Evolutionary conservation across 1,140 invertebrate genomes (phyloP).

Genomic region (Anoplophora glabripennis): DNA sequence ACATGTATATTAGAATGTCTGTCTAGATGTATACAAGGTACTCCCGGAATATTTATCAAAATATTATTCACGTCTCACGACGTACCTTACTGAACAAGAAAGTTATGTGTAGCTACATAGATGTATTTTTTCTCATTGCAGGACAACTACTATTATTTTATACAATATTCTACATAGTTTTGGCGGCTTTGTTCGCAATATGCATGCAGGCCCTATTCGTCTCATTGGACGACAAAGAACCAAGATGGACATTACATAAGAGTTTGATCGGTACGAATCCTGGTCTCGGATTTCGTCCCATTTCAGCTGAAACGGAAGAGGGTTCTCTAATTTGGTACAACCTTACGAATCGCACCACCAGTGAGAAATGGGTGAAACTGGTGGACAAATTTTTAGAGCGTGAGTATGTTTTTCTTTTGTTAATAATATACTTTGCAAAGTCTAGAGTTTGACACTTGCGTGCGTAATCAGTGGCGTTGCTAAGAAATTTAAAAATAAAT

Average conservation of each 20-base stretch:
- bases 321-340: slow-evolving; percentile 83
- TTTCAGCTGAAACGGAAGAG: slow-evolving; percentile 69
- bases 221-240: slow-evolving; percentile 65
- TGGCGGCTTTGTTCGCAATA: slow-evolving; percentile 76
- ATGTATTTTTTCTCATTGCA: slow-evolving; percentile 52
- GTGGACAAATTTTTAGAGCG: slow-evolving; percentile 69
- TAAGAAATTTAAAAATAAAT: too few species aligned
- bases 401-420: slow-evolving; percentile 47
- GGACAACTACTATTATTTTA: slow-evolving; percentile 80
- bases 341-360: slow-evolving; percentile 61
- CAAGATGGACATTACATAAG: slow-evolving; percentile 67
- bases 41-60: too few species aligned
- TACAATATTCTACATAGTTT: slow-evolving; percentile 74
- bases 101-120: too few species aligned
- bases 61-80: too few species aligned
- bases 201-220: slow-evolving; percentile 78
- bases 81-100: too few species aligned
- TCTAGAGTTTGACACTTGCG: not conserved
- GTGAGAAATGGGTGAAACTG: slow-evolving; percentile 64
- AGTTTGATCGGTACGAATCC: slow-evolving; percentile 87
- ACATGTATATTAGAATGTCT: too few species aligned
- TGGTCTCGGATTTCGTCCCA: slow-evolving; percentile 84
- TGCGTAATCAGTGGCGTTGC: not conserved
- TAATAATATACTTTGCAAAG: not conserved
- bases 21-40: too few species aligned